Evolutionary conservation across 2,113 vertebrate species (phyloP).

Genomic region (Nesogale talazaci): DNA sequence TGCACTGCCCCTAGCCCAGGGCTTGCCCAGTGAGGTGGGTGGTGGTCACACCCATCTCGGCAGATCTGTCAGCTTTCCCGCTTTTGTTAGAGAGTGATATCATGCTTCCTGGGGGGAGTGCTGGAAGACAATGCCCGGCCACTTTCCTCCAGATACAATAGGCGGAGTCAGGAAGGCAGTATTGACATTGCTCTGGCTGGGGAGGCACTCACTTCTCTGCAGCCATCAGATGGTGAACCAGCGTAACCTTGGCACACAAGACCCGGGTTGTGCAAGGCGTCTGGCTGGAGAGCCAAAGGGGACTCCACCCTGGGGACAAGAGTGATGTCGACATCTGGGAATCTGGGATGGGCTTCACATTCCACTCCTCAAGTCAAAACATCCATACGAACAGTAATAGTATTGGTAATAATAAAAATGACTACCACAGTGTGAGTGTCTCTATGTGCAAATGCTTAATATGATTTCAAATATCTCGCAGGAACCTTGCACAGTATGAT

Average conservation of each 20-base stretch:
- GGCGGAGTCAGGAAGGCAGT: constrained; percentile 89
- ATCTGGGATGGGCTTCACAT: constrained; percentile 66
- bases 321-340: constrained; percentile 72
- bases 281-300: constrained; percentile 78
- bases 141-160: constrained; percentile 87
- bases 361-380: constrained; percentile 56
- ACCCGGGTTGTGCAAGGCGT: constrained; percentile 77
- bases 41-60: constrained; percentile 87
- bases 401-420: constrained; percentile 54
- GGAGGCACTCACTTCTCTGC: constrained; percentile 65
- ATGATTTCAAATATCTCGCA: constrained; percentile 25
- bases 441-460: constrained; percentile 4
- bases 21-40: constrained; percentile 82
- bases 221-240: constrained; percentile 78
- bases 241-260: constrained; percentile 80
- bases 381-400: constrained; percentile 30
- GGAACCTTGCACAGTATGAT: neutral
- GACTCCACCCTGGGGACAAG: constrained; percentile 83
- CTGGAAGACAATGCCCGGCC: constrained; percentile 87
- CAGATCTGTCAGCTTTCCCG: constrained; percentile 91
- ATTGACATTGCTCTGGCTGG: constrained; percentile 85
- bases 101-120: constrained; percentile 88
- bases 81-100: constrained; percentile 91
- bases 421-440: neutral
- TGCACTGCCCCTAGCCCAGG: constrained; percentile 70